Evolutionary conservation across 2,797 vertebrate genomes (phyloP).

Genomic region (Coregonus suidteri): DNA sequence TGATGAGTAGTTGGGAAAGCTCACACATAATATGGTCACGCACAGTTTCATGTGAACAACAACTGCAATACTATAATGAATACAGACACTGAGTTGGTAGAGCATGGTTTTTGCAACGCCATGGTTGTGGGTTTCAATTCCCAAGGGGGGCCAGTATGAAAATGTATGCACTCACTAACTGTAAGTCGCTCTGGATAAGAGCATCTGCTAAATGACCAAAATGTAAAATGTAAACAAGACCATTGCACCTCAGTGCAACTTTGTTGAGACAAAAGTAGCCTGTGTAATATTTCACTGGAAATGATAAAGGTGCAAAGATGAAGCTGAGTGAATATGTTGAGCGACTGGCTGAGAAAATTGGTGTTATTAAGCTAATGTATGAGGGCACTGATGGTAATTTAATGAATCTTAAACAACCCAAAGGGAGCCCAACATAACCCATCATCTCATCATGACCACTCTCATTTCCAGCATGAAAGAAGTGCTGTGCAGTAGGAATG

Average conservation of each 20-base stretch:
- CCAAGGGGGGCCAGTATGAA: too few relatives aligned
- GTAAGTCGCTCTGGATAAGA: too few relatives aligned
- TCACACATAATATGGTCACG: neutral
- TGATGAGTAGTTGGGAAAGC: neutral
- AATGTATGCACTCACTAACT: too few relatives aligned
- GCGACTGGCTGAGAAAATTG: too few relatives aligned
- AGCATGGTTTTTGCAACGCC: too few relatives aligned
- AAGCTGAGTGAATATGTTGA: too few relatives aligned
- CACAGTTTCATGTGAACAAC: neutral
- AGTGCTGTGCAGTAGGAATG: constrained; percentile 11
- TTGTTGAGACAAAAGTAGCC: neutral
- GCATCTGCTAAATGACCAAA: too few relatives aligned
- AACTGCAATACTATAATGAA: neutral
- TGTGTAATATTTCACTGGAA: constrained; percentile 13
- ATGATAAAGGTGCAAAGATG: constrained; percentile 21
- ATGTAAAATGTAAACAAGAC: neutral
- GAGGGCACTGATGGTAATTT: constrained; percentile 56
- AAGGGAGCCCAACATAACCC: constrained; percentile 44
- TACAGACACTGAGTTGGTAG: neutral
- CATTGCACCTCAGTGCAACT: too few relatives aligned
- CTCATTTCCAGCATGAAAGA: constrained; percentile 28
- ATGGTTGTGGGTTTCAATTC: too few relatives aligned
- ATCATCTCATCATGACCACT: constrained; percentile 52
- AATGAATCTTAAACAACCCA: constrained; percentile 58
- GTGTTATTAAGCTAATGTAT: constrained; percentile 57